Base-by-base conservation (phyloP, 2,113 vertebrate genomes). In the Pseudorhombus dupliciocellatus region DNA sequence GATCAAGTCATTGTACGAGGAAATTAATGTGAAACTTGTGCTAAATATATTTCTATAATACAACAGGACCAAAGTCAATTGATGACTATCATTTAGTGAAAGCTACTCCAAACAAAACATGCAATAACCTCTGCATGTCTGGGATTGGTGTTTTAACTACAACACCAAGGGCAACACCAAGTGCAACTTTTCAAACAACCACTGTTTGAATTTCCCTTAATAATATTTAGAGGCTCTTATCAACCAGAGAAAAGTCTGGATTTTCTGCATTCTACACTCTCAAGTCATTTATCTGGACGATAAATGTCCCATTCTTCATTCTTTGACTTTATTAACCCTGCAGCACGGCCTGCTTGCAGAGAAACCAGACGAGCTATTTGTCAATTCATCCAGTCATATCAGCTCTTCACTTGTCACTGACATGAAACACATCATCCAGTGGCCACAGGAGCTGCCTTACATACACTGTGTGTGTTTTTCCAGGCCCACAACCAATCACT, bases 51-150 rank as follows among this genome's bases (percentile, higher is more conserved):
- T 55, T 64, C 0, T 25, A 15, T 34, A 68, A 57, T 24, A 53
- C 16, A 51, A n/a, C 7, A 21, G 4, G 54, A 63, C 14, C 46
- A 55, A 25, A 18, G 15, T 55, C 55, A 75, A 37, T 54, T 54
- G 14, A 63, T 66, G 31, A 15, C 5, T 62, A 26, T 52, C 31
- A 70, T 78, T 70, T 25, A 42, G 12, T 42, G 12, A 56, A 59
- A 53, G 57, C 26, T 42, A 6, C 46, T 82, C 79, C 73, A 83
- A 86, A 30, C 15, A 24, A 83, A 84, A 81, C 74, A 76, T 15
- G 34, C 46, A 65, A 31, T 80, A 66, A 67, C 42, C 24, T 50
- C 21, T 37, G 11, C 15, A 14, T 7, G 73, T 24, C 48, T 83
- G 68, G 75, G 76, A 79, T 53, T 65, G 63, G 70, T 66, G 37